These are phyloP conservation scores for Lottia gigantea DNA, from an alignment of 2,888 invertebrate genomes.

Conservation along the genomic window DNA sequence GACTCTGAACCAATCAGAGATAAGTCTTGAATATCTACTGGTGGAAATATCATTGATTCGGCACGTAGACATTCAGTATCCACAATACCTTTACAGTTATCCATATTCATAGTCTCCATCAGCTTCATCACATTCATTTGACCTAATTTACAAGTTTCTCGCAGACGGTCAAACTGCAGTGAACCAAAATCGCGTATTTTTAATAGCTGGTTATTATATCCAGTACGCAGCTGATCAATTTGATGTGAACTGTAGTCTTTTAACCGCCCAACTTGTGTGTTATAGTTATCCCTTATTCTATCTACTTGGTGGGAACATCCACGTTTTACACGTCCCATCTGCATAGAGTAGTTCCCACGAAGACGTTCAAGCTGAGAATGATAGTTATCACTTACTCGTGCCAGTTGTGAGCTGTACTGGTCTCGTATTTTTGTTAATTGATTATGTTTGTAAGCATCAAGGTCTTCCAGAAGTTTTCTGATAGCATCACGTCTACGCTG, in stretches of 20 bases:
- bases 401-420: constrained; percentile 59
- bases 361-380: constrained; percentile 75
- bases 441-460: constrained; percentile 60
- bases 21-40: constrained; percentile 25
- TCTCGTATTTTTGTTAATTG: constrained; percentile 59
- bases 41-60: constrained; percentile 75
- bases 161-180: constrained; percentile 86
- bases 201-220: constrained; percentile 94
- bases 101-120: constrained; percentile 91
- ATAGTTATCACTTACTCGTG: constrained; percentile 58
- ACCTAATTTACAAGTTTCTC: constrained; percentile 95
- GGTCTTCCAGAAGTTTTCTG: constrained; percentile 69
- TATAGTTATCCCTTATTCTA: constrained; percentile 91
- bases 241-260: constrained; percentile 92
- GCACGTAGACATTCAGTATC: constrained; percentile 77
- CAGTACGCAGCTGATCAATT: constrained; percentile 92
- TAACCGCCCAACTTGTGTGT: constrained; percentile 87
- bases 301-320: constrained; percentile 95
- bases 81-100: constrained; percentile 79
- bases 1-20: constrained; percentile 37
- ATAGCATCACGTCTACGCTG: constrained; percentile 67
- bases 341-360: constrained; percentile 90
- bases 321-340: constrained; percentile 88
- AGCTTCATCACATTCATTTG: constrained; percentile 95
- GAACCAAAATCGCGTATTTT: constrained; percentile 94